Conservation (phyloP, 2,888 invertebrate genomes). For the Heliconius cydno region DNA sequence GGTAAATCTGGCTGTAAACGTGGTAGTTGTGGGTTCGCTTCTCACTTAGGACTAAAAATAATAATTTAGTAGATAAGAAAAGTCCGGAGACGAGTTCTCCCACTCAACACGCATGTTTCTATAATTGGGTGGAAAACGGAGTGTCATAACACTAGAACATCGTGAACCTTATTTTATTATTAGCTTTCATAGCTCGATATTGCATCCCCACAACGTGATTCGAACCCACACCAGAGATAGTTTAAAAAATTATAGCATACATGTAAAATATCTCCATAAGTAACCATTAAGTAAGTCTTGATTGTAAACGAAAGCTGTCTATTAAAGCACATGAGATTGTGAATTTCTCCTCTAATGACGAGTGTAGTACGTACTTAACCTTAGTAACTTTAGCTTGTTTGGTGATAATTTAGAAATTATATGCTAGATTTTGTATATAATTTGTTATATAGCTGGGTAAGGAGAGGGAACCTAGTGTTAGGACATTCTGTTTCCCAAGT, state of each 20-base stretch:
- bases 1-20: too few relatives aligned
- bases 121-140: too few relatives aligned
- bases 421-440: not conserved
- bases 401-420: not conserved
- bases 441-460: too few relatives aligned
- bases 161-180: too few relatives aligned
- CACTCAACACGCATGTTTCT: too few relatives aligned
- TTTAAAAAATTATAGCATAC: conserved; percentile 2
- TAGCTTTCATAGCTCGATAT: too few relatives aligned
- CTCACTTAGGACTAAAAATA: too few relatives aligned
- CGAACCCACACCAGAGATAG: not conserved
- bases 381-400: conserved; percentile 1
- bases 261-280: not conserved
- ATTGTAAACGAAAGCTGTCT: conserved; percentile 28
- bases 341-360: conserved; percentile 33
- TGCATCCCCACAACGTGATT: not conserved
- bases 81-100: too few relatives aligned
- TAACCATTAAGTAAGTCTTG: not conserved
- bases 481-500: not conserved
- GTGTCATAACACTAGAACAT: too few relatives aligned
- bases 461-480: not conserved
- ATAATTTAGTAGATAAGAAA: too few relatives aligned
- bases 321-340: conserved; percentile 29
- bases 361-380: not conserved
- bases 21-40: too few relatives aligned